Base-by-base conservation (phyloP, 2,113 vertebrate species). In the Gadus chalcogrammus region DNA sequence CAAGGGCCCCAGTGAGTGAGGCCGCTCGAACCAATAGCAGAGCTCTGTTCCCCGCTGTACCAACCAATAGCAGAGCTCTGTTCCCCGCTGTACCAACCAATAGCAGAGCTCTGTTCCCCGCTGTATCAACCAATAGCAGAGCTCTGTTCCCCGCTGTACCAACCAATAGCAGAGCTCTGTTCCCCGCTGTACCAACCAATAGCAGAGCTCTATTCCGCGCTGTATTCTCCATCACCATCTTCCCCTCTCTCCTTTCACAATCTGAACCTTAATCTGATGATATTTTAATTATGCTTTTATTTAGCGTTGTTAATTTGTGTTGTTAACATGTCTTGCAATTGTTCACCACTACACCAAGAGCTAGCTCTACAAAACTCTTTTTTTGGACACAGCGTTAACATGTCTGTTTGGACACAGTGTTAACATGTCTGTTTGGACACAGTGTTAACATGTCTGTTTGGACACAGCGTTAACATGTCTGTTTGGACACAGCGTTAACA, bases 1-100 rank as follows among this genome's bases (percentile, higher is more conserved):
- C 69, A 97, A 97, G 83, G 95, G 94, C 28, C 95, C 95, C 68
- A 97, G 95, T 97, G 85, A 96, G 95, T 95, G 6, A 9, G 15
- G 8, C 8, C 42, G 61, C 22, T 62, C 3, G 28, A 20, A 1
- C n/a, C 16, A 27, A 5, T 27, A 31, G 55, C 55, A 62, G 22
- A 28, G 22, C 24, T 62, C 28, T 15, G 15, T 15, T 15, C n/a
- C 15, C 55, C 15, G 55, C 24, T 24, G 24, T 3, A 24, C 2
- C 24, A 24, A 24, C 24, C 24, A 24, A 24, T 24, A 24, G 24
- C n/a, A 24, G 24, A 24, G 24, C 24, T 24, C 24, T 24, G 2
- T 2, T 1, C 15, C 55, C 3, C 1, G 55, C 55, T 58, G 13
- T 17, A 58, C n/a, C 20, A 20, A 20, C 20, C 20, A 20, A 20